Evolutionary conservation across 2,888 invertebrate genomes (phyloP).

Genomic region (Pegoplata infirma): DNA sequence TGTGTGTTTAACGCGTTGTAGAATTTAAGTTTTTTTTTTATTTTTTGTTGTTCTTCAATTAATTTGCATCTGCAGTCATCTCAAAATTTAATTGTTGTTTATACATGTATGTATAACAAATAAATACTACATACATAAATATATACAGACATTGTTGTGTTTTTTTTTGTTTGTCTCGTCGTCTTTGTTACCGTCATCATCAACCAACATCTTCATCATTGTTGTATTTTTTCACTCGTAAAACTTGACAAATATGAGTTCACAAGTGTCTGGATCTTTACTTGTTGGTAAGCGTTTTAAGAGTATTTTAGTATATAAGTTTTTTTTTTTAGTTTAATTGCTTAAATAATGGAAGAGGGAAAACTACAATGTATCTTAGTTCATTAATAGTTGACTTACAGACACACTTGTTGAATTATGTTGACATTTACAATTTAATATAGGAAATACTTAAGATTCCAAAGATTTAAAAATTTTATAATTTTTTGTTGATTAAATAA

Average conservation of each 20-base stretch:
- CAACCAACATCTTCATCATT: background rate
- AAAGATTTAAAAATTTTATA: too few species aligned
- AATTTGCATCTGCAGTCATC: slow-evolving; percentile 20
- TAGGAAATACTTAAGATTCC: slow-evolving; percentile 8
- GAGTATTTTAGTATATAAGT: background rate
- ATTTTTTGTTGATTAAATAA: too few species aligned
- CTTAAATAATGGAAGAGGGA: slow-evolving; percentile 2
- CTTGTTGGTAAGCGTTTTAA: slow-evolving; percentile 70
- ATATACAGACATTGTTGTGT: slow-evolving; percentile 33
- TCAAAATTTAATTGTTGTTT: slow-evolving; percentile 21
- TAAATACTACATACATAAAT: too few species aligned
- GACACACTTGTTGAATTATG: background rate
- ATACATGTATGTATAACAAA: background rate
- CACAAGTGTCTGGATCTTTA: slow-evolving; percentile 72
- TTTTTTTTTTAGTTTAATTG: background rate
- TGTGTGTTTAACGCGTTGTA: slow-evolving; percentile 16
- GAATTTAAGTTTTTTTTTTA: background rate
- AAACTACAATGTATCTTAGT: background rate
- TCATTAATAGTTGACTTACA: background rate
- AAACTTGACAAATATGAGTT: slow-evolving; percentile 67
- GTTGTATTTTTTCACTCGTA: too few species aligned
- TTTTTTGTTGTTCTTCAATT: slow-evolving; percentile 13
- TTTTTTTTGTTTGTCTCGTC: slow-evolving; percentile 2
- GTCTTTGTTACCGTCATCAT: background rate
- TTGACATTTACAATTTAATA: background rate